Evolutionary conservation across 2,797 vertebrate genomes (phyloP).

Genomic region (Kryptolebias ocellatus): DNA sequence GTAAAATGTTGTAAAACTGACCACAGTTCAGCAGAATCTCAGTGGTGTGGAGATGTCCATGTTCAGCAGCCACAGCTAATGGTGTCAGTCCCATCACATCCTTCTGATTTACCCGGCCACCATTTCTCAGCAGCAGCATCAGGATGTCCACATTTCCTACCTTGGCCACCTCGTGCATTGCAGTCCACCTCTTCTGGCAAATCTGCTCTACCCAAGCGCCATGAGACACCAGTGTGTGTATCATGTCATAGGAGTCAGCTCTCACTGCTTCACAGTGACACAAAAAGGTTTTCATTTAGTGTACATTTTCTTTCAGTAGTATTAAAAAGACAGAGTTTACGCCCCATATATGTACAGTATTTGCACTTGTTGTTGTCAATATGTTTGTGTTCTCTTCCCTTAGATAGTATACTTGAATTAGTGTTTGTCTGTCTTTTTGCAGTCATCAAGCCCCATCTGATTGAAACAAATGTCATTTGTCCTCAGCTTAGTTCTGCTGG

Average conservation of each 20-base stretch:
- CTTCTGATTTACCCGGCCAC: conserved; percentile 80
- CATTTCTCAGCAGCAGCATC: conserved; percentile 84
- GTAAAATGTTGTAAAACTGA: conserved; percentile 46
- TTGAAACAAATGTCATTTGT: too few relatives aligned
- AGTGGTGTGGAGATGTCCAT: conserved; percentile 82
- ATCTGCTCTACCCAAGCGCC: conserved; percentile 85
- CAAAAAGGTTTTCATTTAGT: not conserved
- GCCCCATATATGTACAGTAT: too few relatives aligned
- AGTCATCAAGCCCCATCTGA: too few relatives aligned
- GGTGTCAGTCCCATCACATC: conserved; percentile 86
- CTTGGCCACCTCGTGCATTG: conserved; percentile 89
- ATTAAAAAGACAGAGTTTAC: too few relatives aligned
- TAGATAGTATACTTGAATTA: too few relatives aligned
- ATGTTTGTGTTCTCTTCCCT: too few relatives aligned
- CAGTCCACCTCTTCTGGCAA: conserved; percentile 85
- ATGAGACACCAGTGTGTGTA: conserved; percentile 77
- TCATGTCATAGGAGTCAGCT: conserved; percentile 82
- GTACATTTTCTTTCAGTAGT: not conserved
- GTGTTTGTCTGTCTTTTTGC: too few relatives aligned
- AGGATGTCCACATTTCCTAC: conserved; percentile 82
- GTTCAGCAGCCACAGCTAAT: conserved; percentile 85
- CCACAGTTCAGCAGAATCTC: conserved; percentile 90
- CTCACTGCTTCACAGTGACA: conserved; percentile 76
- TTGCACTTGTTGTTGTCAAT: too few relatives aligned
- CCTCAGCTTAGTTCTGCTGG: too few relatives aligned